Conservation (phyloP, 2,888 invertebrate species). For the Epistrophe grossulariae region DNA sequence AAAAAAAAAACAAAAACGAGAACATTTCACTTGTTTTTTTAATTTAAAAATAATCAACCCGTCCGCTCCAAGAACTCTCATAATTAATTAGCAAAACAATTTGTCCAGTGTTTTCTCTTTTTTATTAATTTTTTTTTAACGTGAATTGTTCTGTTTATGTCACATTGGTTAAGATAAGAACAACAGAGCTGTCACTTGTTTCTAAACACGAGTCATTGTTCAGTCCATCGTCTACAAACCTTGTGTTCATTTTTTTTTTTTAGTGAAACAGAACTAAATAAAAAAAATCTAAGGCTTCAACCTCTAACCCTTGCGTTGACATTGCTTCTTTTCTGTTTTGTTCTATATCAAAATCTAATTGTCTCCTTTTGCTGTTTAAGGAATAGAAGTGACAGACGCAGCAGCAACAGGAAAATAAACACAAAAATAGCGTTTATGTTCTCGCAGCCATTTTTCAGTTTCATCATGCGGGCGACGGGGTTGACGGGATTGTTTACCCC, state of each 20-base stretch:
- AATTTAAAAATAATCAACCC: slow-evolving; percentile 41
- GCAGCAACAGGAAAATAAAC: slow-evolving; percentile 41
- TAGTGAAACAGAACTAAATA: background rate
- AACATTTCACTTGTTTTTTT: background rate
- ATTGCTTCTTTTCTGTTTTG: background rate
- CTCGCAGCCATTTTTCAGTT: slow-evolving; percentile 25
- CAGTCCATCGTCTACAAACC: slow-evolving; percentile 26
- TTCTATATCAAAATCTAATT: slow-evolving; percentile 46
- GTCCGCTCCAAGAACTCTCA: slow-evolving; percentile 39
- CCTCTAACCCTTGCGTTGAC: slow-evolving; percentile 22
- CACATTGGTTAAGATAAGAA: slow-evolving; percentile 55
- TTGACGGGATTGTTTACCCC: slow-evolving; percentile 11
- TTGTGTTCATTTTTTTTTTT: slow-evolving; percentile 32
- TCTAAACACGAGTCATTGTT: slow-evolving; percentile 13
- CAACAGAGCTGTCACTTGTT: slow-evolving; percentile 55
- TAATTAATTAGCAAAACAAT: slow-evolving; percentile 65
- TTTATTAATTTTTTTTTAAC: slow-evolving; percentile 36
- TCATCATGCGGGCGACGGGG: slow-evolving; percentile 16
- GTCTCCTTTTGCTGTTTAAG: slow-evolving; percentile 29
- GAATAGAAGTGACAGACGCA: slow-evolving; percentile 51
- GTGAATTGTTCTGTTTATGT: slow-evolving; percentile 57
- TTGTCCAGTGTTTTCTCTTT: slow-evolving; percentile 12
- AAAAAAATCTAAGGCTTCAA: background rate
- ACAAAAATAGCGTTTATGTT: slow-evolving; percentile 42
- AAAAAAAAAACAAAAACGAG: background rate